Evolutionary conservation across 1,140 invertebrate genomes (phyloP).

Genomic region (Drosophila ogumai): DNA sequence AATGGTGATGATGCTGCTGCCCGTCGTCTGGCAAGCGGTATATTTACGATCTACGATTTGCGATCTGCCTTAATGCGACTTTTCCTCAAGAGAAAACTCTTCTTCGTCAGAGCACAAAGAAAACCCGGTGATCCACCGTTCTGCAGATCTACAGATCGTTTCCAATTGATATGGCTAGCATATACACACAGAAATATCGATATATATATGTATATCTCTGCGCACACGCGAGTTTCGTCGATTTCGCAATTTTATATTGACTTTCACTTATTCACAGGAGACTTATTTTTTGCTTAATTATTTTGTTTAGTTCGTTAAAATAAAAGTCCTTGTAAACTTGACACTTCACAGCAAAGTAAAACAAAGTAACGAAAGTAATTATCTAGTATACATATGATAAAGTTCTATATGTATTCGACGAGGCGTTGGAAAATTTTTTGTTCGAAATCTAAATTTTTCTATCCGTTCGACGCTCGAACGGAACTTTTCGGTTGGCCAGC

Average conservation of each 20-base stretch:
- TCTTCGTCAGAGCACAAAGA: conserved; percentile 34
- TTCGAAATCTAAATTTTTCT: conserved; percentile 52
- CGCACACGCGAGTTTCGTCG: conserved; percentile 58
- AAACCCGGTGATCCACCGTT: conserved; percentile 23
- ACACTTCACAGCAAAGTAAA: not conserved
- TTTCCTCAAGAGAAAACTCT: conserved; percentile 45
- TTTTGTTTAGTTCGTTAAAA: not conserved
- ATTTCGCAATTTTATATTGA: conserved; percentile 78
- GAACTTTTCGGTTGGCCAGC: conserved; percentile 73
- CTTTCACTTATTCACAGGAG: conserved; percentile 57
- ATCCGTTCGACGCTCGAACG: conserved; percentile 43
- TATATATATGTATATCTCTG: conserved; percentile 28
- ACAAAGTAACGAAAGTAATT: conserved; percentile 48
- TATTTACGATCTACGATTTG: conserved; percentile 60
- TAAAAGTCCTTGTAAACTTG: not conserved
- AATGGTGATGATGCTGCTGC: conserved; percentile 30
- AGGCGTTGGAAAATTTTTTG: conserved; percentile 64
- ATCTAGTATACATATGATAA: conserved; percentile 69
- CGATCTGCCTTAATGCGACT: conserved; percentile 70
- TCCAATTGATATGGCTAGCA: conserved; percentile 35
- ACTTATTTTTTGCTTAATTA: not conserved
- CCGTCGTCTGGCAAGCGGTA: conserved; percentile 46
- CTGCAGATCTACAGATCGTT: conserved; percentile 22
- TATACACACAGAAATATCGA: conserved; percentile 19
- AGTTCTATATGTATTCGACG: conserved; percentile 57